Percentiles rank a stretch among this genome's conserved stretches.
These are phyloP conservation scores for Ostrea edulis DNA, from an alignment of 1,140 invertebrate genomes.

Conservation along the genomic window DNA sequence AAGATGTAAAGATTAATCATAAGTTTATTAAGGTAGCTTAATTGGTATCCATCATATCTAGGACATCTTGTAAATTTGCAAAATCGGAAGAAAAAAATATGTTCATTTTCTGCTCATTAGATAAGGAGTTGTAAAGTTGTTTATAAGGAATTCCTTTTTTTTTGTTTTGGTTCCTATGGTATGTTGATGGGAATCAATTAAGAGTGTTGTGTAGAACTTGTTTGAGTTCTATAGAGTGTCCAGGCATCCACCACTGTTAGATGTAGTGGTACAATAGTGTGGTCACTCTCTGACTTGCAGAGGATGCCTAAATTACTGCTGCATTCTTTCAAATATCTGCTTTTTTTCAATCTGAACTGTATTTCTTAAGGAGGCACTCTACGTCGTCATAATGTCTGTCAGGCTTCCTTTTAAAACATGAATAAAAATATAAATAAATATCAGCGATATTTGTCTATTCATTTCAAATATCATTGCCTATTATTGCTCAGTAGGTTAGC, in stretches of 20 bases:
- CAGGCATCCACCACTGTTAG: background rate
- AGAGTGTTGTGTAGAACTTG: conserved; percentile 7
- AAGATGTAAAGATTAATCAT: background rate
- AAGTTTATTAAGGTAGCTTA: background rate
- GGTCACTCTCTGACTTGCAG: background rate
- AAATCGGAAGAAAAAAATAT: background rate
- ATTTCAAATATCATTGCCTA: no score
- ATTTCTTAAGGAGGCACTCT: no score
- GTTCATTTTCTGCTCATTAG: background rate
- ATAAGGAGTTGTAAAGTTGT: background rate
- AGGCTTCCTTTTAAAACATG: no score
- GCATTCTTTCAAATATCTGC: background rate
- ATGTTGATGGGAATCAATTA: background rate
- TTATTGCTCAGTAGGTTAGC: no score
- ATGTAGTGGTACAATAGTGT: background rate
- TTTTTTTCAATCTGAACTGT: no score
- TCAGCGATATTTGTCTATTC: no score
- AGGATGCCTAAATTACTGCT: background rate
- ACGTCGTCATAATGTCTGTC: no score
- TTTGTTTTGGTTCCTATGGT: background rate
- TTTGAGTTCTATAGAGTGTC: background rate
- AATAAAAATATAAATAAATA: no score
- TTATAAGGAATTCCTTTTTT: background rate
- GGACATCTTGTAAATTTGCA: background rate
- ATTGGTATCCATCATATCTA: conserved; percentile 17